Base-by-base conservation (phyloP, 1,140 invertebrate genomes). In the Hyposmocoma kahamanoa region DNA sequence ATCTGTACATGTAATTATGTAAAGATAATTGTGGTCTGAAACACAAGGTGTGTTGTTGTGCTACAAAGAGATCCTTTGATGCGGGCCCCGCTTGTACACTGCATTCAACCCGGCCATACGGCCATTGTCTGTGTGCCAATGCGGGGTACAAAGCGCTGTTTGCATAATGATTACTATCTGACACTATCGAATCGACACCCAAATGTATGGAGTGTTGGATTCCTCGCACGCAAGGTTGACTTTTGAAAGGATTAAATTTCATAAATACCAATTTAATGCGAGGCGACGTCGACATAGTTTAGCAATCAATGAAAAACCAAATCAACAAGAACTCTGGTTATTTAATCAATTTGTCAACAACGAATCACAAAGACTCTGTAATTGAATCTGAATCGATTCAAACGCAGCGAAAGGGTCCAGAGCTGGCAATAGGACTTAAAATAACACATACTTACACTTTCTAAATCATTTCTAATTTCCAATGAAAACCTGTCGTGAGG, bases 381-480 rank as follows among this genome's bases (percentile, higher is more conserved):
- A 68, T 62, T 59, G 59, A 62, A 61, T 58, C 47, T 59, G 38
- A 52, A 59, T 47, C 57, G 50, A 58, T 63, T 62, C 55, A 55
- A 52, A 51, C 55, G 59, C 60, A 64, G 62, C 53, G 67, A 71
- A 65, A 67, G 63, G 57, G 62, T 56, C 61, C 53, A 57, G 54
- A 48, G 41, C 50, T 59, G 55, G 59, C 65, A 60, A 53, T 56
- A 47, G 59, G 48, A 59, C 53, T 54, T 66, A 55, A 58, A 53
- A 60, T 65, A 64, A 64, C 66, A 58, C 58, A 57, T 60, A 47
- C 50, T 47, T 41, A 50, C 28, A 64, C 63, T 70, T 70, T 70
- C 63, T 67, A 70, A 64, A 61, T 47, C 39, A 32, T 66, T 65
- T 61, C 56, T 53, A 53, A 55, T 53, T 56, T 50, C 47, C 17